These are phyloP conservation scores for Montipora sp. DNA, from an alignment of 64 coral and sea anemone genomes.

Conservation along the genomic window DNA sequence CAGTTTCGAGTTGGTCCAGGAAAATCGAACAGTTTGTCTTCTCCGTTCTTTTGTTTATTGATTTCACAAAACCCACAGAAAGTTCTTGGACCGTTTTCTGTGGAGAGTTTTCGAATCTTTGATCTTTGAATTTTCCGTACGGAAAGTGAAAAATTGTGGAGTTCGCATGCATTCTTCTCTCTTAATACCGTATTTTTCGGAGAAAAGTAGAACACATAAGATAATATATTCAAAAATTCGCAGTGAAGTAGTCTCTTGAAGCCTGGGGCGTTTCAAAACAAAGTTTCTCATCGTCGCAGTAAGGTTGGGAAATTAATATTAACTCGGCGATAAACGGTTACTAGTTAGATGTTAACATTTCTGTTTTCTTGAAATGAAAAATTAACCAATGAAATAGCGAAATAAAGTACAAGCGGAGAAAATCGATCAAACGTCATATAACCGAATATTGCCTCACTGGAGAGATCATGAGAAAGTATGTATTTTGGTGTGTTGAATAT, in stretches of 20 bases:
- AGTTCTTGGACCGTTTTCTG: too few species aligned
- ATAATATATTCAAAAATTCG: conserved; percentile 7
- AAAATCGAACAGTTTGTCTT: not conserved
- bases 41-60: not conserved
- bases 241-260: not conserved
- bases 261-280: conserved; percentile 13
- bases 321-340: not conserved
- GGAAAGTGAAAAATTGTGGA: not conserved
- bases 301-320: not conserved
- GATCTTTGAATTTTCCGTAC: too few species aligned
- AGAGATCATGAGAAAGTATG: too few species aligned
- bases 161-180: not conserved
- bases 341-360: not conserved
- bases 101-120: too few species aligned
- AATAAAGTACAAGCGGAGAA: too few species aligned
- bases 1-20: too few species aligned
- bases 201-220: not conserved
- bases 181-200: not conserved
- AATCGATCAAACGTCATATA: too few species aligned
- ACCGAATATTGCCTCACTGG: too few species aligned
- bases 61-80: not conserved
- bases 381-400: not conserved
- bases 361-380: not conserved
- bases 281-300: not conserved
- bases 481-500: too few species aligned